Evolutionary conservation across 2,797 vertebrate species (phyloP).

Genomic region (Oreochromis mossambicus): DNA sequence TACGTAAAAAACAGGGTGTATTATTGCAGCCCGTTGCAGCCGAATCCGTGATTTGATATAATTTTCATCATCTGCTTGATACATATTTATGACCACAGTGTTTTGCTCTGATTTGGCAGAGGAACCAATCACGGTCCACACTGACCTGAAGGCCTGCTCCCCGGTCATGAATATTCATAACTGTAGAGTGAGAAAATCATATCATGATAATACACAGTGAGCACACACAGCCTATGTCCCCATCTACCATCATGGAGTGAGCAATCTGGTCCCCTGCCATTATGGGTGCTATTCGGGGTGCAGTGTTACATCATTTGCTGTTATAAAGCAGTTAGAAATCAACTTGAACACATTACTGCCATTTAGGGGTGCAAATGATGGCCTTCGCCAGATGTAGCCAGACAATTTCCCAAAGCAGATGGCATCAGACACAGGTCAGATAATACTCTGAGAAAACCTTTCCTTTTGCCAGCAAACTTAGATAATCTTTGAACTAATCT

Average conservation of each 20-base stretch:
- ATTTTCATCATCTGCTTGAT: conserved; percentile 47
- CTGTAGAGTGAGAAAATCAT: neutral
- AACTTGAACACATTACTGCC: conserved; percentile 51
- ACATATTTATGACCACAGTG: conserved; percentile 51
- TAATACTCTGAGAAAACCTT: neutral
- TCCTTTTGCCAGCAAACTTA: conserved; percentile 6
- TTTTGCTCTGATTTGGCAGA: conserved; percentile 50
- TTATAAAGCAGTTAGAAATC: conserved; percentile 53
- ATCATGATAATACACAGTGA: conserved; percentile 17
- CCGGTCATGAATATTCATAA: conserved; percentile 50
- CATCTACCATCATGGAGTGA: conserved; percentile 14
- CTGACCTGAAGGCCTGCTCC: conserved; percentile 42
- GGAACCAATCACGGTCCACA: conserved; percentile 31
- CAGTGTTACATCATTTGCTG: conserved; percentile 30
- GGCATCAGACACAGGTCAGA: conserved; percentile 37
- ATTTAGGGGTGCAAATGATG: conserved; percentile 49
- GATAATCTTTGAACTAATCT: neutral
- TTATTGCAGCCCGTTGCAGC: conserved; percentile 31
- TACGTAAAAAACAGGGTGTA: neutral
- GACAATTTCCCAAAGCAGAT: conserved; percentile 44
- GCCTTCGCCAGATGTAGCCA: conserved; percentile 15
- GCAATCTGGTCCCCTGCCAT: conserved; percentile 43
- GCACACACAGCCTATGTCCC: conserved; percentile 17
- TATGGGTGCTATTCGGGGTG: conserved; percentile 27
- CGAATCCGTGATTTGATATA: conserved; percentile 21